Base-by-base conservation (phyloP, 1,140 invertebrate genomes). In the Adelges cooleyi region DNA sequence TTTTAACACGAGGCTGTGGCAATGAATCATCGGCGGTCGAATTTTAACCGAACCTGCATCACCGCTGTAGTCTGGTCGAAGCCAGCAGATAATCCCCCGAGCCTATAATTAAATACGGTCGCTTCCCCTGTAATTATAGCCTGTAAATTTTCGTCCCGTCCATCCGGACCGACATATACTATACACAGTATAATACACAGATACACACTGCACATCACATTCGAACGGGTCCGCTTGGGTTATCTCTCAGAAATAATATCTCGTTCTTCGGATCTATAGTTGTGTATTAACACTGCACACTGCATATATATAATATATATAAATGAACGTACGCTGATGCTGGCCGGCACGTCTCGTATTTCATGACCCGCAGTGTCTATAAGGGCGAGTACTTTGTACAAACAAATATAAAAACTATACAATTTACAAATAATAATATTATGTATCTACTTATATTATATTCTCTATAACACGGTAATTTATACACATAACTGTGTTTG, bases 31-130 rank as follows among this genome's bases (percentile, higher is more conserved):
- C 40, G 54, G 54, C 54, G 56, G 56, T 62, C 44, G 44, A 62
- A 62, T 46, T 62, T 62, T 42, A 42, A 59, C 54, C 54, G 54
- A 36, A 36, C 51, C 51, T 22, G 8, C 5, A 33, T 11, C 33
- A 33, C 53, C 53, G 53, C 13, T 25, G 54, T 59, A 46, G 54
- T 59, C 40, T 22, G 54, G 54, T 59, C 42, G 56, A 40, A 33
- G 42, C 40, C 27, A 42, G 56, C 27, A 42, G 56, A 62, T 62
- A 20, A 62, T 62, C 40, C 56, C 56, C 56, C 56, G 46, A 46
- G 40, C 56, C 56, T 62, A 62, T 62, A 62, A 62, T 62, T 62
- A 62, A 62, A 62, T 62, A 62, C 56, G 56, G 56, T 62, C 56
- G 56, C 56, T 62, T 62, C 40, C 56, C 56, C 56, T 62, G 56